Base-by-base conservation (phyloP, 2,888 invertebrate genomes). In the Andrena fulva region DNA sequence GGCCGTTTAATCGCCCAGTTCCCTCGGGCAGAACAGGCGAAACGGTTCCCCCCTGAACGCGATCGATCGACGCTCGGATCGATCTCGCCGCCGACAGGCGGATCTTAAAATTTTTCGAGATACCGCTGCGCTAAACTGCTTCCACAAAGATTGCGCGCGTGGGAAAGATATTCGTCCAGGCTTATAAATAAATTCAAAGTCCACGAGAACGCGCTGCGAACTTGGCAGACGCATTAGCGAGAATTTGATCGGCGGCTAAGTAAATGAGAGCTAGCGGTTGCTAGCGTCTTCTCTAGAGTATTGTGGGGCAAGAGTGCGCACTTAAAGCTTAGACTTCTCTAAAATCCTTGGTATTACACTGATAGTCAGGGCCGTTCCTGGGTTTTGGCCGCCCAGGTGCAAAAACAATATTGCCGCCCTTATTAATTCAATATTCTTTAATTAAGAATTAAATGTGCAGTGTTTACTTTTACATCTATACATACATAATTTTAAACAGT, bases 51-150 rank as follows among this genome's bases (percentile, higher is more conserved):
- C 56, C 24, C 56, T 24, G 42, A 16, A 16, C 16, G 42, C 42
- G 42, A 42, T 42, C 42, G 56, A 27, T 56, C 56, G 56, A 27
- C 56, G 56, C 56, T 24, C 24, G 24, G 56, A 27, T 56, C 56
- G 24, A 24, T 56, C 56, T 54, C 54, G 27, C 56, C 56, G 56
- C 56, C 56, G 56, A 56, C 20, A 27, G 56, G 24, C 24, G 27
- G 24, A 56, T 24, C 24, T 10, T 24, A 12, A 56, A 56, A 56
- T 24, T 27, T 27, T 4, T 27, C 56, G 8, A 27, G 56, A 12
- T 27, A 27, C 10, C 10, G 56, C 24, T 1, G 42, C 16, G 42
- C 20, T 52, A 7, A 24, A 27, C 20, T 24, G 24, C 12, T 27
- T 24, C 24, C 24, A 24, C 20, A 20, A 20, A 56, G 24, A 10